Evolutionary conservation across 2,888 invertebrate species (phyloP).

Genomic region (Imbricaverruca yamaguchii): DNA sequence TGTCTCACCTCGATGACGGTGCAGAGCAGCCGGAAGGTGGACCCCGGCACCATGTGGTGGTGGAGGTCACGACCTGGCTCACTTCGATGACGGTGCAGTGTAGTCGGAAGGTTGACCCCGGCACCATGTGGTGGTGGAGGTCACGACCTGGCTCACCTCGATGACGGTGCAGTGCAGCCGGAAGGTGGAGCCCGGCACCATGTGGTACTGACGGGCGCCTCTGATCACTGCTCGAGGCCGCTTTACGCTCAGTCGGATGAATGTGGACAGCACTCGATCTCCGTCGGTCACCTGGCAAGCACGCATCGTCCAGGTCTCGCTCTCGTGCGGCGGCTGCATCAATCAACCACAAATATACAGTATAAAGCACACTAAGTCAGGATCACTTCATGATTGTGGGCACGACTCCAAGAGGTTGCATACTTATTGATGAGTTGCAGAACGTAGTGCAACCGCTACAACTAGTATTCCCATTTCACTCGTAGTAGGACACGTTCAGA

Average conservation of each 20-base stretch:
- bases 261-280: background rate
- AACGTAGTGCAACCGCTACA: too few species aligned
- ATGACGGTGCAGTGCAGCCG: background rate
- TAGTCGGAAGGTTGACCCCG: background rate
- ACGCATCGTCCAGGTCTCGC: background rate
- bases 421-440: too few species aligned
- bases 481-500: too few species aligned
- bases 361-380: too few species aligned
- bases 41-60: background rate
- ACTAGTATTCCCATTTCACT: too few species aligned
- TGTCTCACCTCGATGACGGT: background rate
- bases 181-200: background rate
- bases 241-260: background rate
- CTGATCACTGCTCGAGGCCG: background rate
- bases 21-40: background rate
- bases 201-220: background rate
- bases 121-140: slow-evolving; percentile 11
- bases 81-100: background rate
- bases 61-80: too few species aligned
- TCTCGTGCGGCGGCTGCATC: too few species aligned
- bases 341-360: too few species aligned
- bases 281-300: background rate
- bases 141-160: background rate
- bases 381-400: too few species aligned
- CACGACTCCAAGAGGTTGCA: too few species aligned